phyloP scores from a whole-genome alignment of 53 echinoderm and acorn worm species.

The Stichopus horrens region DNA sequence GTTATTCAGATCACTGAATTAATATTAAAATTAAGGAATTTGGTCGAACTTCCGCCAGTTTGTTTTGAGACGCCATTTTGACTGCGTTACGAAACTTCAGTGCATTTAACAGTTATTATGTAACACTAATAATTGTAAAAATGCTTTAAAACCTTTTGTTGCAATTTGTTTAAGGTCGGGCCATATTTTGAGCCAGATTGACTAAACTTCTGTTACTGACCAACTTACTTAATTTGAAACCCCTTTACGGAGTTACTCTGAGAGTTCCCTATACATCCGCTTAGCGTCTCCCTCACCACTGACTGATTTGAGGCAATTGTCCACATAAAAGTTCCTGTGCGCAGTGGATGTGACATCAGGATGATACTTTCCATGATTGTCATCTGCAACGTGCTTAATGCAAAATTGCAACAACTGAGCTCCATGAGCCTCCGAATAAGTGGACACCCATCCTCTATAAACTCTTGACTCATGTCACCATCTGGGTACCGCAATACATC shows the following conservation, averaged over 20 bases:
- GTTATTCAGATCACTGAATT: too few species aligned
- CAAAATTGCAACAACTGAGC: conserved; percentile 57
- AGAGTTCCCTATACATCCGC: conserved; percentile 24
- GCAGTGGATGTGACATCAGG: conserved; percentile 1
- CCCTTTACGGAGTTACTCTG: conserved; percentile 30
- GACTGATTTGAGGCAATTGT: conserved; percentile 49
- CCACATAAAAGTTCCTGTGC: conserved; percentile 46
- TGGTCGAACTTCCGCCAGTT: too few species aligned
- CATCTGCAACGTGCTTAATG: conserved; percentile 54
- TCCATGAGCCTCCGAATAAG: conserved; percentile 60
- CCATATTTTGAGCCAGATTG: too few species aligned
- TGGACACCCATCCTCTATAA: conserved; percentile 60
- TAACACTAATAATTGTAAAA: too few species aligned
- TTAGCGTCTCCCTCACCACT: conserved; percentile 3
- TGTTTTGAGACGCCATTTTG: too few species aligned
- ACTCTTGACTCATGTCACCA: conserved; percentile 46
- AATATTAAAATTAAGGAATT: too few species aligned
- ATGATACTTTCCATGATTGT: conserved; percentile 33
- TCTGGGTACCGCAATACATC: conserved; percentile 36
- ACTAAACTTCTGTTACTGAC: conserved; percentile 49
- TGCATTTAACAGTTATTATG: too few species aligned
- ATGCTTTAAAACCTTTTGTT: too few species aligned
- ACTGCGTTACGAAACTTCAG: too few species aligned
- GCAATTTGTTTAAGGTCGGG: too few species aligned
- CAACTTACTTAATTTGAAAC: conserved; percentile 50